These are phyloP conservation scores for Timema cristinae DNA, from an alignment of 2,888 invertebrate species.

Conservation along the genomic window DNA sequence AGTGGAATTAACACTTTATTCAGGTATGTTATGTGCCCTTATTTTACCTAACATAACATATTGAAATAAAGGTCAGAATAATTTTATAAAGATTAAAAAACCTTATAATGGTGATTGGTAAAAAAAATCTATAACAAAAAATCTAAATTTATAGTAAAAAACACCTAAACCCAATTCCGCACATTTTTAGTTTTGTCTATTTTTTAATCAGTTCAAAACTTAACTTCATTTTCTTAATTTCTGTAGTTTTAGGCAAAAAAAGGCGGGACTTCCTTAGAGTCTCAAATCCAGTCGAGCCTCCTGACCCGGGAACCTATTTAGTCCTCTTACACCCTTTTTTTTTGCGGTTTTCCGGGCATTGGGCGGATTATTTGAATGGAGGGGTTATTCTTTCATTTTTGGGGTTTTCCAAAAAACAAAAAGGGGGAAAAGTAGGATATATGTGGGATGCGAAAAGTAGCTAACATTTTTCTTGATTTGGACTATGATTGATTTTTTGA, in stretches of 20 bases:
- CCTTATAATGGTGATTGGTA: too few relatives aligned
- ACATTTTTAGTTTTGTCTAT: neutral
- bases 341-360: neutral
- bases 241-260: neutral
- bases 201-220: neutral
- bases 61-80: neutral
- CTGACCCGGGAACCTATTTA: neutral
- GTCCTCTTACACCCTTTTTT: neutral
- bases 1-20: neutral
- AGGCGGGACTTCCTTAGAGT: neutral
- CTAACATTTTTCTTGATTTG: neutral
- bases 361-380: slow-evolving; percentile 4
- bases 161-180: neutral
- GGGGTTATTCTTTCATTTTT: neutral
- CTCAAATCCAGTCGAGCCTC: neutral
- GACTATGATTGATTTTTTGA: slow-evolving; percentile 14
- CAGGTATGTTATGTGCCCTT: neutral
- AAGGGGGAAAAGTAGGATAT: neutral
- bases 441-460: slow-evolving; percentile 1
- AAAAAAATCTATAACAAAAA: neutral
- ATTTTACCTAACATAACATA: neutral
- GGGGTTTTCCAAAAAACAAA: slow-evolving; percentile 9
- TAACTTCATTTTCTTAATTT: neutral
- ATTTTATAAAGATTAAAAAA: neutral
- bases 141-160: neutral